Conservation (phyloP, 2,113 vertebrate genomes). For the Vombatus ursinus region DNA sequence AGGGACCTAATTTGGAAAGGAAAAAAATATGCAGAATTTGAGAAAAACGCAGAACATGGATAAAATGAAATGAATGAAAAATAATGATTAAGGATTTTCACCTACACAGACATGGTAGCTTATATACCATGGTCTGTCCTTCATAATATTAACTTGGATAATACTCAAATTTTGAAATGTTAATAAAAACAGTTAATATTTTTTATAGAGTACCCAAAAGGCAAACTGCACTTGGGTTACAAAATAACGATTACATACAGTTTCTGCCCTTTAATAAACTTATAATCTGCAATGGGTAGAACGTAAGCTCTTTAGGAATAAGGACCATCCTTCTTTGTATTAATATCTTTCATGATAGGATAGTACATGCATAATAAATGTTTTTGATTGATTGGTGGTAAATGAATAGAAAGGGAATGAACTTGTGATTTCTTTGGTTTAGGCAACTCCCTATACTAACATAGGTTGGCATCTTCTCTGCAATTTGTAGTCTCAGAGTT, state of each 20-base stretch:
- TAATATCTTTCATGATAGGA: not conserved
- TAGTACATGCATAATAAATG: not conserved
- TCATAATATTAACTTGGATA: constrained; percentile 22
- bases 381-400: not conserved
- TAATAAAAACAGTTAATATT: not conserved
- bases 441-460: not conserved
- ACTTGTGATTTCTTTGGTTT: not conserved
- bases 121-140: not conserved
- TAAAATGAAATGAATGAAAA: constrained; percentile 23
- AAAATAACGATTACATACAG: not conserved
- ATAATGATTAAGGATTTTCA: constrained; percentile 46
- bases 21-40: not conserved
- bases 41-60: not conserved
- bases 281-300: not conserved
- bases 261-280: not conserved
- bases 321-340: not conserved
- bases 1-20: constrained; percentile 21
- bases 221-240: not conserved
- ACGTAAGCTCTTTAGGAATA: not conserved
- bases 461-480: not conserved
- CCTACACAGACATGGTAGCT: not conserved
- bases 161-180: not conserved
- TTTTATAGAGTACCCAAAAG: not conserved
- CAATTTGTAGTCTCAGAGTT: not conserved
- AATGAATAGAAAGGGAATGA: not conserved